Evolutionary conservation across 2,113 vertebrate genomes (phyloP).

Genomic region (Nerophis ophidion): DNA sequence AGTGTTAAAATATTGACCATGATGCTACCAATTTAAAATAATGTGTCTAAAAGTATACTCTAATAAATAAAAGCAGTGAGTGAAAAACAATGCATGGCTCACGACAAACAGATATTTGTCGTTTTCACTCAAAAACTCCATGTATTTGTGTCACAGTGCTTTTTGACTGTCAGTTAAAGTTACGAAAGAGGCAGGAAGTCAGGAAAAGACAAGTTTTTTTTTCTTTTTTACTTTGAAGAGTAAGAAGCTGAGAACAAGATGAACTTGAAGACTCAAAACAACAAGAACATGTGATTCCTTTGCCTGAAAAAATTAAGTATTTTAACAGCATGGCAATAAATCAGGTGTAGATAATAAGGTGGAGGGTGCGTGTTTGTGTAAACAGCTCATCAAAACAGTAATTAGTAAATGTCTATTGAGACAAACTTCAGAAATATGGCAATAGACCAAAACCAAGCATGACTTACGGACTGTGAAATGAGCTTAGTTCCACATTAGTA

Average conservation of each 20-base stretch:
- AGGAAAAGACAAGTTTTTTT: background rate
- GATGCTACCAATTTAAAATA: background rate
- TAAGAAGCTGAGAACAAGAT: constrained; percentile 8
- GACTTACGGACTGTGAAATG: constrained; percentile 63
- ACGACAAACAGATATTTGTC: too few relatives aligned
- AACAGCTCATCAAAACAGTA: constrained; percentile 47
- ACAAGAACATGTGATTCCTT: background rate
- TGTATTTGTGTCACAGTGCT: background rate
- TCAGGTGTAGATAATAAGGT: constrained; percentile 2
- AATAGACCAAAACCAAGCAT: constrained; percentile 57
- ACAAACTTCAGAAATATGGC: constrained; percentile 52
- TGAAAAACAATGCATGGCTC: background rate
- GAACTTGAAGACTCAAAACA: background rate
- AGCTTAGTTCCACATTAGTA: constrained; percentile 56
- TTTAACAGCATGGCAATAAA: constrained; percentile 2
- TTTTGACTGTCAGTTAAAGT: background rate
- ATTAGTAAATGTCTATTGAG: constrained; percentile 50
- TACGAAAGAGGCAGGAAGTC: background rate
- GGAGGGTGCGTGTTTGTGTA: constrained; percentile 13
- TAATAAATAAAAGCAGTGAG: background rate
- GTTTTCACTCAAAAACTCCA: too few relatives aligned
- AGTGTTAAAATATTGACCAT: background rate
- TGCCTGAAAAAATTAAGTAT: background rate
- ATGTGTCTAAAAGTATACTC: background rate
- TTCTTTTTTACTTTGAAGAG: background rate